phyloP scores from a whole-genome alignment of 2,113 vertebrate species.

The Rutilus rutilus region DNA sequence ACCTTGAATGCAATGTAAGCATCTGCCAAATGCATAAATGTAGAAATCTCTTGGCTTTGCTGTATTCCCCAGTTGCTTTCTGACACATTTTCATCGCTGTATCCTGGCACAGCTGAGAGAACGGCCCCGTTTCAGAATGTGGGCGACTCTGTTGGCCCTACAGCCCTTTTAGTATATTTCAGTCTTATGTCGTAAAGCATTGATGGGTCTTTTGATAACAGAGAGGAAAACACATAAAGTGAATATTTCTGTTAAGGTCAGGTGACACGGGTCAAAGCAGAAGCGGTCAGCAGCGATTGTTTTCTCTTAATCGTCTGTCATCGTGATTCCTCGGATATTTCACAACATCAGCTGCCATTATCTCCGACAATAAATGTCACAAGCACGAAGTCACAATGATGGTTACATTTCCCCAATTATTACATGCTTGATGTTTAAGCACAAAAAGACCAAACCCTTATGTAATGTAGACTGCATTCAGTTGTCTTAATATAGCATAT shows the following conservation, averaged over 20 bases:
- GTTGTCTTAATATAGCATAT: not conserved
- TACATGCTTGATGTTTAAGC: constrained; percentile 4
- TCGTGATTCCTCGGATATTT: not conserved
- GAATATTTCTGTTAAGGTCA: not conserved
- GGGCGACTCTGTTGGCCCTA: constrained; percentile 4
- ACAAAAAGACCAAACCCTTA: not conserved
- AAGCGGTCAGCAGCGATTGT: not conserved
- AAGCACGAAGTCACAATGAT: not conserved
- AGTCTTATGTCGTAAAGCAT: not conserved
- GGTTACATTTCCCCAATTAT: not conserved
- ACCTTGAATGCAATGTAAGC: not conserved
- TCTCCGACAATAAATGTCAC: not conserved
- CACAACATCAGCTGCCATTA: not conserved
- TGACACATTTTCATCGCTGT: constrained; percentile 36
- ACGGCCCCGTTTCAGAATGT: constrained; percentile 46
- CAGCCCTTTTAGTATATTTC: not conserved
- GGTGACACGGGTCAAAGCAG: not conserved
- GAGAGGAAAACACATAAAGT: not conserved
- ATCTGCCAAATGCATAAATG: not conserved
- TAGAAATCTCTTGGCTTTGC: not conserved
- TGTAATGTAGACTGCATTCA: not conserved
- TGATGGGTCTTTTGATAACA: not conserved
- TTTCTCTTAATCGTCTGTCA: not conserved
- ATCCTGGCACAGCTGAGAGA: constrained; percentile 3
- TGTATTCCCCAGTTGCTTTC: not conserved